Base-by-base conservation (phyloP, 1,140 invertebrate species). In the Lerema accius region DNA sequence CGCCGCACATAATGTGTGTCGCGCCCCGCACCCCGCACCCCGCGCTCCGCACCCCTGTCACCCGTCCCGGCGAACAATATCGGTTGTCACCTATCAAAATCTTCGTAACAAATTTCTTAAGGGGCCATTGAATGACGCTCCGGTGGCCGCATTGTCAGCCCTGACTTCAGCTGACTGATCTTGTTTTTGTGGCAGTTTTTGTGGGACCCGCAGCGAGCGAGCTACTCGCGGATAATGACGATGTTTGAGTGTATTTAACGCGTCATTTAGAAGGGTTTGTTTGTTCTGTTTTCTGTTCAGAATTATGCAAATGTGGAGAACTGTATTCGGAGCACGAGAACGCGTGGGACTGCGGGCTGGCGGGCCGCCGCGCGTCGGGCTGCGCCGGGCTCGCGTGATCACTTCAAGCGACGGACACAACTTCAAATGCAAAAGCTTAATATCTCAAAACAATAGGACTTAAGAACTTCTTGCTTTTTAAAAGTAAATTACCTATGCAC, bases 51-150 rank as follows among this genome's bases (percentile, higher is more conserved):
- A 23, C 19, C 35, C 35, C 35, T 37, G 35, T 11, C 35, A 2
- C n/a, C 66, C 35, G 46, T 63, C 60, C 49, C 10, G 45, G 50
- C 63, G 13, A 72, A 76, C 78, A 84, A 80, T 67, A 68, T 58
- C 58, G 63, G 63, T 70, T 76, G 72, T 73, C 73, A 79, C 76
- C 76, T 71, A 84, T 82, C 81, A 83, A 81, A 82, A 59, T 76
- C 71, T 78, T 78, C 68, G 71, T 80, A 82, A 84, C 85, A 84
- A 86, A 82, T 86, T 88, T 84, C 83, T 86, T 84, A 77, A 78
- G 80, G 73, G 78, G 63, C 79, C 80, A 84, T 82, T 82, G 69
- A 82, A 84, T 84, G 66, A 74, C 71, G 59, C 69, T 73, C 72
- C 71, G 76, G 80, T 80, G 74, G 76, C 55, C 73, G 48, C 69